Evolutionary conservation across 92 coral and sea anemone species (phyloP).

Genomic region (Chrysogorgia sp.): DNA sequence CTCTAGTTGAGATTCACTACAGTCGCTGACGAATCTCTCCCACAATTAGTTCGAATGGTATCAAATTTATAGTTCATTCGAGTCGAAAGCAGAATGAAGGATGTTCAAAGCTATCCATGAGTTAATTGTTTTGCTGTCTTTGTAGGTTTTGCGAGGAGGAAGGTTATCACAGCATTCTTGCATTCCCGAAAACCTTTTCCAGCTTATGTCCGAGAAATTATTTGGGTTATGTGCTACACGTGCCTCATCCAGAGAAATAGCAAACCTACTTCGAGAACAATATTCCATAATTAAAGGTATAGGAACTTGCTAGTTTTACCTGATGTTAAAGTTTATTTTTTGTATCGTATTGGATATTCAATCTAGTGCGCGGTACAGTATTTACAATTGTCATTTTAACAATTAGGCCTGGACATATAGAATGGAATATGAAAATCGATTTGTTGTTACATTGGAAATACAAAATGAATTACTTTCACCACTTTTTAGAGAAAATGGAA

Average conservation of each 20-base stretch:
- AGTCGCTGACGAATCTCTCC: no score
- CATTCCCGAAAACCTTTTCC: conserved; percentile 15
- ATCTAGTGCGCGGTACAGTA: no score
- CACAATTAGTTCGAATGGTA: no score
- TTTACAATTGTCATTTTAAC: no score
- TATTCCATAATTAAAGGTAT: not conserved
- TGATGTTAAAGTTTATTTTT: not conserved
- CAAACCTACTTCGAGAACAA: not conserved
- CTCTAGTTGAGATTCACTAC: no score
- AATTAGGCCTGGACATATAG: not conserved
- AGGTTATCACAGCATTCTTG: conserved; percentile 15
- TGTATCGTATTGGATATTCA: no score
- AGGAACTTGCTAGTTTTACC: not conserved
- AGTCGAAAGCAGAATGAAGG: not conserved
- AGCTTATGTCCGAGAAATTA: conserved; percentile 8
- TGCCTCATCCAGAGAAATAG: conserved; percentile 1
- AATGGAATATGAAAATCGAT: not conserved
- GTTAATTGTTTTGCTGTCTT: not conserved
- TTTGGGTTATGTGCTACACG: not conserved
- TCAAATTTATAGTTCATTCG: not conserved
- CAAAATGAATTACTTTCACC: not conserved
- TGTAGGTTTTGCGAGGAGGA: conserved; percentile 33
- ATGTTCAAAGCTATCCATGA: not conserved
- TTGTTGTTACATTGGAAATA: not conserved
- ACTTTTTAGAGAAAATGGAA: not conserved